Conservation (phyloP, 2,797 vertebrate genomes). For the Molossus alvarezi region DNA sequence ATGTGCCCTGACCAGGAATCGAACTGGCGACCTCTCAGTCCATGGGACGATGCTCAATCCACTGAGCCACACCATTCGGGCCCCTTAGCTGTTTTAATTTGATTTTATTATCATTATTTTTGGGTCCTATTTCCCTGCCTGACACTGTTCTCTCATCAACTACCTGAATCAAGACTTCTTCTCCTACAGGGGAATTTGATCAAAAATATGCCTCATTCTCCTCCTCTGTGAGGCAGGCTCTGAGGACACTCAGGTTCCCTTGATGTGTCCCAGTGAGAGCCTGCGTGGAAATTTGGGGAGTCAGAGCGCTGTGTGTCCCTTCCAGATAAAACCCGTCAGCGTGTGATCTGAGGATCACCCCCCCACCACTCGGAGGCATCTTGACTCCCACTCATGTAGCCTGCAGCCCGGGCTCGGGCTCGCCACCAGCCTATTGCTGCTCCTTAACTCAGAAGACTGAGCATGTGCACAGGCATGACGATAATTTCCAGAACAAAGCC, state of each 20-base stretch:
- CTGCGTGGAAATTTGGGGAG: accelerated
- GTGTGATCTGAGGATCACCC: background rate
- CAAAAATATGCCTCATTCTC: background rate
- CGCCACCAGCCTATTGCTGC: background rate
- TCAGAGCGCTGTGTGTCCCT: background rate
- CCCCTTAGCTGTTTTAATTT: background rate
- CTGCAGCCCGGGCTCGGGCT: background rate
- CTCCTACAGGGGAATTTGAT: background rate
- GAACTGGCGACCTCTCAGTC: too few species aligned
- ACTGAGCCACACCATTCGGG: background rate
- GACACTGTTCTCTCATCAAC: background rate
- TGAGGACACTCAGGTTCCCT: background rate
- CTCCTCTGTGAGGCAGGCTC: background rate
- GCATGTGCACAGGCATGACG: background rate
- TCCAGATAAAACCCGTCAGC: background rate
- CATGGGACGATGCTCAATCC: too few species aligned
- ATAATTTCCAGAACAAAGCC: conserved; percentile 74
- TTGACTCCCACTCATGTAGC: accelerated
- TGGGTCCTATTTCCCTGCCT: background rate
- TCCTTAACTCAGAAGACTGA: conserved; percentile 58
- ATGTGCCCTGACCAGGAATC: too few species aligned
- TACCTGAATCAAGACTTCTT: background rate
- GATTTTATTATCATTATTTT: too few species aligned
- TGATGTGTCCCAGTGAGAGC: background rate
- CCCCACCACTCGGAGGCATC: background rate